Conservation (phyloP, 2,888 invertebrate species). For the Arge pagana region DNA sequence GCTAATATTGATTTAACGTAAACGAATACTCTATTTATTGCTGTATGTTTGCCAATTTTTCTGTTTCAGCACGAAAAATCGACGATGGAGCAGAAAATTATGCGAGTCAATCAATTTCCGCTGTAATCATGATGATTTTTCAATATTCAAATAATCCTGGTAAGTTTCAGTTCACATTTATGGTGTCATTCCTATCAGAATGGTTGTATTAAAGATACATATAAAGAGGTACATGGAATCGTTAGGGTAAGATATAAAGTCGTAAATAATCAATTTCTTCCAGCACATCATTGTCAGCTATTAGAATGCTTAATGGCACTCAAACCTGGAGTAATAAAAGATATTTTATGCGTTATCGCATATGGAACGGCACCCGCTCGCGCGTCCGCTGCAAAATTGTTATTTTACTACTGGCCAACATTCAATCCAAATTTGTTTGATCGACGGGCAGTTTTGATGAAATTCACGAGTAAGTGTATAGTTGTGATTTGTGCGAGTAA, state of each 20-base stretch:
- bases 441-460: constrained; percentile 82
- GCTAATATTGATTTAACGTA: too few relatives aligned
- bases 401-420: constrained; percentile 99
- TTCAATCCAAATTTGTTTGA: constrained; percentile 94
- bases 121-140: constrained; percentile 96
- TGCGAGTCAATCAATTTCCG: constrained; percentile 84
- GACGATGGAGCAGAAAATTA: constrained; percentile 78
- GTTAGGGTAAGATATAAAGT: not conserved
- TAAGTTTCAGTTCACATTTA: constrained; percentile 50
- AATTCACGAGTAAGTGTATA: constrained; percentile 78
- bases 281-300: constrained; percentile 95
- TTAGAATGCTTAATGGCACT: constrained; percentile 95
- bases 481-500: not conserved
- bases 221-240: not conserved
- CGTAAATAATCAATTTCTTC: constrained; percentile 29
- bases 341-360: constrained; percentile 93
- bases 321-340: constrained; percentile 88
- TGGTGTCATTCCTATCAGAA: not conserved
- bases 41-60: too few relatives aligned
- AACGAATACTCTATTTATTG: too few relatives aligned
- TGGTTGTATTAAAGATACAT: not conserved
- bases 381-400: constrained; percentile 93
- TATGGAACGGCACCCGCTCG: constrained; percentile 94
- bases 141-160: constrained; percentile 94
- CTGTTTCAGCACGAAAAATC: constrained; percentile 67